phyloP scores from a whole-genome alignment of 2,113 vertebrate genomes.

The Ahaetulla prasina region DNA sequence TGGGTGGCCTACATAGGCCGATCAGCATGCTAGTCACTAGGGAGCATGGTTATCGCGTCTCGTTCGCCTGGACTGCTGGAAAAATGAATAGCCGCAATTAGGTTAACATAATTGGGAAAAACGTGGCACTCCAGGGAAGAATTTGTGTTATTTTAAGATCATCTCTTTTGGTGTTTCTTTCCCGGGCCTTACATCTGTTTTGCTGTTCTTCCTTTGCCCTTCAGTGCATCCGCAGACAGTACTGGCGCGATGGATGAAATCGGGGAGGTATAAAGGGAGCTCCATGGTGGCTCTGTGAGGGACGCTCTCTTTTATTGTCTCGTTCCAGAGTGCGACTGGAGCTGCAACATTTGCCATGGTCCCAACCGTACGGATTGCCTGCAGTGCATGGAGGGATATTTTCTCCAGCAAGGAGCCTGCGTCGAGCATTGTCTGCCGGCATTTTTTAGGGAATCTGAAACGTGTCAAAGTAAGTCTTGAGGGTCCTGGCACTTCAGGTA shows the following conservation, averaged over 20 bases:
- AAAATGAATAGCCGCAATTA: not conserved
- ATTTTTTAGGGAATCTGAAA: conserved; percentile 74
- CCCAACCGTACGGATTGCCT: conserved; percentile 84
- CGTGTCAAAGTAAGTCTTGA: conserved; percentile 80
- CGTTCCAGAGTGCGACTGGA: conserved; percentile 97
- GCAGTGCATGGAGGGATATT: conserved; percentile 88
- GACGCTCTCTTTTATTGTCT: not conserved
- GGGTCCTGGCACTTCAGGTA: not conserved
- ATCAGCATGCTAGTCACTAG: not conserved
- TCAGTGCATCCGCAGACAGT: not conserved
- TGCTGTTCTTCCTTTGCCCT: not conserved
- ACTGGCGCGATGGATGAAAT: not conserved
- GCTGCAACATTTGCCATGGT: conserved; percentile 84
- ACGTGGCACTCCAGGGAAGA: not conserved
- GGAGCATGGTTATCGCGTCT: not conserved
- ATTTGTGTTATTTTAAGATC: conserved; percentile 1
- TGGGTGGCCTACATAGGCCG: fast-evolving
- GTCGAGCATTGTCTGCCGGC: conserved; percentile 72
- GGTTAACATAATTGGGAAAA: conserved; percentile 24
- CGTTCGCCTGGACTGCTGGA: not conserved
- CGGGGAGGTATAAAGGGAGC: not conserved
- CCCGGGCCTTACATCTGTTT: not conserved
- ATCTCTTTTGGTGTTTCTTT: not conserved
- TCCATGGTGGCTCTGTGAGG: not conserved
- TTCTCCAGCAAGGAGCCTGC: conserved; percentile 82